Evolutionary conservation across 1,140 invertebrate species (phyloP), one percentile per base, ranked within the genome.

Genomic region (Patella vulgata): DNA sequence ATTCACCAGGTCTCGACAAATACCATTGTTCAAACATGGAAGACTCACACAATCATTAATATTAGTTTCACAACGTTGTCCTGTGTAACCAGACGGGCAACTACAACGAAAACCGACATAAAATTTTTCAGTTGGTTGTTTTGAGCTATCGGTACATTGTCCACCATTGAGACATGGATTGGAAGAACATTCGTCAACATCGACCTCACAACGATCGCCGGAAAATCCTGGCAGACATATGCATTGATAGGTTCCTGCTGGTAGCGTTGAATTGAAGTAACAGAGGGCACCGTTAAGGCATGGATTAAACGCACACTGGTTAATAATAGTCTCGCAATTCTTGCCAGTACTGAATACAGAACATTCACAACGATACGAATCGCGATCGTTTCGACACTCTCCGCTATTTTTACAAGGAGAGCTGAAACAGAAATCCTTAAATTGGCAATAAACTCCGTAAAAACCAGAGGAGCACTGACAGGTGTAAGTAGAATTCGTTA

Each of bases 1-100:
- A 43, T 71, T 63, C 6, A 68, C 86, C 70, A 89, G 85, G 78
- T 96, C 93, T 19, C 92, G 87, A 85, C 95, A 97, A 40, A 91
- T 94, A 25, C 91, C 95, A 42, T 68, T 70, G 53, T 73, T 65
- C 30, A 47, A 11, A 53, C 76, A 78, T 3, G 72, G 70, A 3
- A 52, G 4, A 48, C 46, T 58, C 11, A 28, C 36, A 50, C 77
- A 79, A 33, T 74, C 66, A 46, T 76, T 55, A 12, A 68, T 62
- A 23, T 74, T 47, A 17, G 36, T 50, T 44, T 96, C 92, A 82
- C 94, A 97, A 17, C 87, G 84, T 3, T 40, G 31, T 21, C 74
- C 74, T 3, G 52, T 62, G 40, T 47, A 73, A n/a, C 72, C 70
- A 23, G 54, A n/a, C 23, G 30, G 30, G 59, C 70, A 75, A 5